Evolutionary conservation across 37 sponge, comb jelly and placozoan species (phyloP).

Genomic region (Hexactinellida sp.): DNA sequence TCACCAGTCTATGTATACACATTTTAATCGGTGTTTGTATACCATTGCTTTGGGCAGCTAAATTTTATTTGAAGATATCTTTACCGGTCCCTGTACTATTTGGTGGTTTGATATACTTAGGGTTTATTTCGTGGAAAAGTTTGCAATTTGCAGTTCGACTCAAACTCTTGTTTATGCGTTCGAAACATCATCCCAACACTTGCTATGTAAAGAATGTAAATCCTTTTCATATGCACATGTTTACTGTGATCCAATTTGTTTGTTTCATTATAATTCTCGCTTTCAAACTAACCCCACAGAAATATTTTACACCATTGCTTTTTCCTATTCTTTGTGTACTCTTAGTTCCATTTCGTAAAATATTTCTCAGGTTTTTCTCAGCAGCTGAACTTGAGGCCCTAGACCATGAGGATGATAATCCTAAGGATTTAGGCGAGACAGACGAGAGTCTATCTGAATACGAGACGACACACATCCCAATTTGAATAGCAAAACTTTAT

Average conservation of each 20-base stretch:
- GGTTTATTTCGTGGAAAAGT: background rate
- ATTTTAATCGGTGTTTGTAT: slow-evolving; percentile 42
- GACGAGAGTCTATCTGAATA: background rate
- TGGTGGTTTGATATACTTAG: background rate
- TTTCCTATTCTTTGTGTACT: background rate
- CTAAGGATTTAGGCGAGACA: background rate
- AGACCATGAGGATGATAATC: slow-evolving; percentile 15
- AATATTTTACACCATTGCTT: background rate
- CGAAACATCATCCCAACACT: background rate
- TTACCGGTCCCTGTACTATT: background rate
- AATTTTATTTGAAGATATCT: background rate
- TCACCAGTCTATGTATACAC: slow-evolving; percentile 46
- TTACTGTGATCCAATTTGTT: background rate
- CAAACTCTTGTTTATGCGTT: background rate
- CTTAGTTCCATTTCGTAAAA: background rate
- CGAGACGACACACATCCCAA: background rate
- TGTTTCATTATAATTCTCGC: background rate
- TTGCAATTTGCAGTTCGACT: background rate
- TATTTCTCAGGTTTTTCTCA: background rate
- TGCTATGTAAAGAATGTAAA: background rate
- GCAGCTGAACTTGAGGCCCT: background rate
- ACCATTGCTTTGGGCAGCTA: background rate
- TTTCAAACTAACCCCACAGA: background rate
- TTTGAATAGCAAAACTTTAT: too few species aligned
- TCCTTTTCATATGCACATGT: background rate